These are phyloP conservation scores for Drosophila paranaensis DNA, from an alignment of 2,888 invertebrate species.

Conservation along the genomic window DNA sequence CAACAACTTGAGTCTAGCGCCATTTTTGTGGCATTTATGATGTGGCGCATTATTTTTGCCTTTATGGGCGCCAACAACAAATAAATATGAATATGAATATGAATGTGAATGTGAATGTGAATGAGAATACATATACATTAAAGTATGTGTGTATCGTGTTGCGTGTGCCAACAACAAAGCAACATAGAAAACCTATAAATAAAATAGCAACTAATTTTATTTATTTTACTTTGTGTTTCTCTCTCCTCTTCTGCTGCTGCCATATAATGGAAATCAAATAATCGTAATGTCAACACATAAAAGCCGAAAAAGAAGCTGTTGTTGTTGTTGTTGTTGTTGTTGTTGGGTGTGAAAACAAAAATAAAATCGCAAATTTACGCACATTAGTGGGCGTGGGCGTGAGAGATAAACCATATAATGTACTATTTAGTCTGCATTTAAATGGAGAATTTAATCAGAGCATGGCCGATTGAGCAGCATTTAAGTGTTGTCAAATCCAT, in stretches of 20 bases:
- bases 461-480: not conserved
- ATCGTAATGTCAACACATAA: conserved; percentile 62
- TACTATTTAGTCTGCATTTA: not conserved
- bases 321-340: conserved; percentile 11
- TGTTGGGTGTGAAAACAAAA: conserved; percentile 5
- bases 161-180: conserved; percentile 37
- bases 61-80: conserved; percentile 54
- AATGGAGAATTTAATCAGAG: not conserved
- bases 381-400: not conserved
- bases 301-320: conserved; percentile 20
- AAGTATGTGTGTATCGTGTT: conserved; percentile 11
- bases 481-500: not conserved
- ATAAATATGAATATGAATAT: conserved; percentile 35
- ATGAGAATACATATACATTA: conserved; percentile 2
- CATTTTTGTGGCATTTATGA: conserved; percentile 80
- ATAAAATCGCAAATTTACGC: conserved; percentile 5
- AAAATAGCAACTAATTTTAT: conserved; percentile 82
- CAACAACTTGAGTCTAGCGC: conserved; percentile 51
- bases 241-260: not conserved
- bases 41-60: conserved; percentile 75
- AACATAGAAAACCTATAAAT: conserved; percentile 62
- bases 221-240: conserved; percentile 54
- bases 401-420: conserved; percentile 5
- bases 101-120: conserved; percentile 33
- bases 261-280: conserved; percentile 68